Conservation (phyloP, 2,797 vertebrate genomes). For the Channallabes apus region DNA sequence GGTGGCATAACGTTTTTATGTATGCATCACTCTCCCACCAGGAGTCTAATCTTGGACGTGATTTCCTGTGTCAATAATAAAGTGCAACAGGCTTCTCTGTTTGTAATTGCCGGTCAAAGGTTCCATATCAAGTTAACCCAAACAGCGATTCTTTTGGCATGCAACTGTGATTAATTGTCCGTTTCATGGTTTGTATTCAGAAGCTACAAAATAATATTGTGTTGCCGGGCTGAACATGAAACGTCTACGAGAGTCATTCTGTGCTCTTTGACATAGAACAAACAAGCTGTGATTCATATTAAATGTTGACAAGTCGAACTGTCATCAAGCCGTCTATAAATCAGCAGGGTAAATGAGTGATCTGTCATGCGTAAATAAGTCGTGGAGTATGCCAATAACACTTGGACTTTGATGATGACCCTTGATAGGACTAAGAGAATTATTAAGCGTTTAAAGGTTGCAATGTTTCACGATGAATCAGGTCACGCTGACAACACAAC, state of each 20-base stretch:
- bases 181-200: not conserved
- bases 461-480: constrained; percentile 7
- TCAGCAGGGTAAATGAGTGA: not conserved
- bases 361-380: constrained; percentile 15
- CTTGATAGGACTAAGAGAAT: not conserved
- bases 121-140: constrained; percentile 24
- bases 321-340: constrained; percentile 11
- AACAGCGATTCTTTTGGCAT: not conserved
- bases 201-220: not conserved
- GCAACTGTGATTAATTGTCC: not conserved
- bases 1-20: constrained; percentile 36
- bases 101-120: constrained; percentile 17
- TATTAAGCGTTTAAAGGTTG: not conserved
- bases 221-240: constrained; percentile 19
- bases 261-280: constrained; percentile 37
- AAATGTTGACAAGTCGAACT: constrained; percentile 16
- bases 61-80: constrained; percentile 24
- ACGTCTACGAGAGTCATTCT: constrained; percentile 22
- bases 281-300: constrained; percentile 10
- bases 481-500: not conserved
- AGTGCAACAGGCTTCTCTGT: constrained; percentile 13
- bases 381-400: not conserved
- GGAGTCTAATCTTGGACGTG: constrained; percentile 27
- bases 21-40: constrained; percentile 31
- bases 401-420: constrained; percentile 31